Base-by-base conservation (phyloP, 1,140 invertebrate species). In the Thaumatotibia leucotreta region DNA sequence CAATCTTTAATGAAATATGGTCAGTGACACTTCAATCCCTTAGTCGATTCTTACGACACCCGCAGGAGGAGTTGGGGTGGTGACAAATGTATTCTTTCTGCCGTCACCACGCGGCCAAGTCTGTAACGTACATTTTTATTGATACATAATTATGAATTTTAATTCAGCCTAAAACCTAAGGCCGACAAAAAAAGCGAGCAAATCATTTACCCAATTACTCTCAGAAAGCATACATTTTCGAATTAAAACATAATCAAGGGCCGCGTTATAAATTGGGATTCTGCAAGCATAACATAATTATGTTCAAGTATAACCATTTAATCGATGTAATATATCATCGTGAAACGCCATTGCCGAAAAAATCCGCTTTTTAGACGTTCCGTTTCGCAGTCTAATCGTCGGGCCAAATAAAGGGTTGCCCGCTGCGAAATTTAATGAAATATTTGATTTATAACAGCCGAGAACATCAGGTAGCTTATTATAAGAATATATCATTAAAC, bases 401-500 rank as follows among this genome's bases (percentile, higher is more conserved):
- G 68, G 24, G 22, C 71, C 69, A 82, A 82, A 82, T 82, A 74
- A 87, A 89, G 86, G 88, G 86, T 86, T 90, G 83, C 68, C 75
- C 77, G 76, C 67, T 76, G 73, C 76, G 81, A 84, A 83, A 82
- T 87, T 88, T 90, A 90, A 90, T 90, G 86, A 90, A 90, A 88
- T 90, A 86, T 90, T 90, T 90, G 88, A 90, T 90, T 90, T 90
- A 90, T 90, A 76, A 78, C 75, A 85, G 70, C 73, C 80, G 63
- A 74, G 70, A 77, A 78, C 72, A 82, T 89, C 83, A 88, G 86
- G 88, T 90, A 90, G 88, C 88, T 88, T 90, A 88, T 88, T 88
- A 90, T 86, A 82, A 79, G 86, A 82, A 83, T 86, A 83, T 88
- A 88, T 90, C 82, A 90, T 90, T 90, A 90, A 88, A 81, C 79